phyloP scores from a whole-genome alignment of 2,113 vertebrate species.

The Suricata suricatta region DNA sequence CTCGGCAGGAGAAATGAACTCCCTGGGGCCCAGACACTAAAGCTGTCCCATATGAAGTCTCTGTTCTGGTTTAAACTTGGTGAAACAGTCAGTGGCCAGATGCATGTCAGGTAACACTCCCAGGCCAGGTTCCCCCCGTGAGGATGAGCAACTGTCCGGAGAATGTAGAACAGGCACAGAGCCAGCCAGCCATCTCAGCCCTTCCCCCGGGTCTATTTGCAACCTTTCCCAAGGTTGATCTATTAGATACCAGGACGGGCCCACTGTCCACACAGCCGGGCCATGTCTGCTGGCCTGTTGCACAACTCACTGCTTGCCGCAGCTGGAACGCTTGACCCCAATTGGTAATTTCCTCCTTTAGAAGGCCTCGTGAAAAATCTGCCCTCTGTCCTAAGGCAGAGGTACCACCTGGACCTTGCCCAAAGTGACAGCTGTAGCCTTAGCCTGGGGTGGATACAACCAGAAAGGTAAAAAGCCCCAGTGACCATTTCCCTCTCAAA shows the following conservation, averaged over 20 bases:
- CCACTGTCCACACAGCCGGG: not conserved
- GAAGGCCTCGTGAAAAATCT: not conserved
- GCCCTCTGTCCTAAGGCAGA: not conserved
- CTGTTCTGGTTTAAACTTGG: not conserved
- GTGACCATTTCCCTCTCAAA: rapidly evolving
- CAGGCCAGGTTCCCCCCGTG: not conserved
- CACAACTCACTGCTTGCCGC: not conserved
- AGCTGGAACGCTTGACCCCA: not conserved
- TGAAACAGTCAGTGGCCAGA: not conserved
- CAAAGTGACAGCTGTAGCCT: not conserved
- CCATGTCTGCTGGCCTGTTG: not conserved
- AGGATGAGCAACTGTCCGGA: not conserved
- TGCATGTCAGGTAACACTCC: not conserved
- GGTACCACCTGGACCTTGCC: not conserved
- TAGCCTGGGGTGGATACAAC: not conserved
- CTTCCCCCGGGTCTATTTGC: not conserved
- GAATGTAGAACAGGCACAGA: not conserved
- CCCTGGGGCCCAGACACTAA: too few relatives aligned
- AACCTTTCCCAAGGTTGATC: too few relatives aligned
- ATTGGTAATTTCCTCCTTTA: not conserved
- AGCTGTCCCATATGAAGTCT: not conserved
- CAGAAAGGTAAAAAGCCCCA: not conserved
- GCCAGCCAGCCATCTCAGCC: not conserved
- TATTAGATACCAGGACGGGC: too few relatives aligned
- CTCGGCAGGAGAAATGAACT: not conserved